Evolutionary conservation across 2,113 vertebrate species (phyloP).

Genomic region (Crotalus tigris): DNA sequence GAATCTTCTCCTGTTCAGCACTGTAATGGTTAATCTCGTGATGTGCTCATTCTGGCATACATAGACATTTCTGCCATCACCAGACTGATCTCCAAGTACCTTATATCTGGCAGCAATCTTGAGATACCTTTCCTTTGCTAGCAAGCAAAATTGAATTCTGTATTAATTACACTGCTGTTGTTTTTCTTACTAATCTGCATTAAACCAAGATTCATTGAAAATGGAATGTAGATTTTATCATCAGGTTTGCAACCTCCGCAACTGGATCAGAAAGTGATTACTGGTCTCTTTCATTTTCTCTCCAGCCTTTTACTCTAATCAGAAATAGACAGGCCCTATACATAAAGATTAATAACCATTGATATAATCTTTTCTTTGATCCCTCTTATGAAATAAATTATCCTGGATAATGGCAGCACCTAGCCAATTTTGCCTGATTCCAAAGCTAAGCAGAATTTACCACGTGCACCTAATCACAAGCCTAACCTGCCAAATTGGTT

Average conservation of each 20-base stretch:
- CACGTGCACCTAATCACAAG: background rate
- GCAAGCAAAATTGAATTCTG: background rate
- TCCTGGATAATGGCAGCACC: background rate
- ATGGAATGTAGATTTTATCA: background rate
- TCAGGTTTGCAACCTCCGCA: background rate
- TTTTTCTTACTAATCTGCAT: background rate
- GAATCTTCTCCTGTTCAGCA: background rate
- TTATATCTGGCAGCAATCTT: background rate
- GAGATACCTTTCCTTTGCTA: background rate
- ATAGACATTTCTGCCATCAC: background rate
- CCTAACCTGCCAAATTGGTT: background rate
- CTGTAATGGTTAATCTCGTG: background rate
- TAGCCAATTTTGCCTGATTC: background rate
- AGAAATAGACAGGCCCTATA: background rate
- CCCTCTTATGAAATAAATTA: background rate
- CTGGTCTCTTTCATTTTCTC: background rate
- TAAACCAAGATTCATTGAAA: background rate
- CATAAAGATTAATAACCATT: background rate
- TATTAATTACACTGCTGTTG: background rate
- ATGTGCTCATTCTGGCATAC: background rate
- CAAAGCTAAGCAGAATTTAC: background rate
- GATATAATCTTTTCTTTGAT: background rate
- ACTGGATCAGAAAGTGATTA: background rate
- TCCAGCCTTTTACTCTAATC: background rate
- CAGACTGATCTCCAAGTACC: background rate